Base-by-base conservation (phyloP, 2,888 invertebrate species). In the Tyria jacobaeae region DNA sequence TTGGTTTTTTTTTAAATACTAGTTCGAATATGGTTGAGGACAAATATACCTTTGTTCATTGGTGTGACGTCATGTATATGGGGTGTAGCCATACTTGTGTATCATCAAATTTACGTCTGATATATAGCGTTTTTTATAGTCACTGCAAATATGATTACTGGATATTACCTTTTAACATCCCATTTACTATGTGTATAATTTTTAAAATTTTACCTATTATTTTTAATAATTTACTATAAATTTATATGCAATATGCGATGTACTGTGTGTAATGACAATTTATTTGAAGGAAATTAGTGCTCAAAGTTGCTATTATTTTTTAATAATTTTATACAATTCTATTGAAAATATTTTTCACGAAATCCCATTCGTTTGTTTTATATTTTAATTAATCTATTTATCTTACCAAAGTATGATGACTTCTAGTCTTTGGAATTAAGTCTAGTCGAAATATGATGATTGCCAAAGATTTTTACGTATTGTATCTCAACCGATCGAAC, bases 11-110 rank as follows among this genome's bases (percentile, higher is more conserved):
- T 68, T 52, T 60, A n/a, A 67, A 80, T 79, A 86, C 86, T 87
- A 95, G 95, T 95, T 94, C 94, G 95, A 78, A 84, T 80, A 65
- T 93, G 95, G 92, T 94, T 95, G 89, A 93, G 94, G 87, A 94
- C 94, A 83, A 95, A 95, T 82, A 90, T 97, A 94, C 97, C 97
- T 84, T 94, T 97, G 91, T 96, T 97, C 95, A 96, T 97, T 94
- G 97, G 98, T 91, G 96, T 97, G 89, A 97, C 97, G 87, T 97
- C 97, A 89, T 97, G 97, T 95, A 95, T 98, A 92, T 97, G 97
- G 97, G 97, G 97, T 89, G 91, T 94, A 49, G 93, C 93, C n/a
- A 88, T 94, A 63, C 86, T 94, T 58, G 88, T 93, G 3, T 94
- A 93, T 66, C 92, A 93, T 78, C 90, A 93, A 61, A 79, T 92